Conservation (phyloP, 2,888 invertebrate species). For the Rotaria macrura region DNA sequence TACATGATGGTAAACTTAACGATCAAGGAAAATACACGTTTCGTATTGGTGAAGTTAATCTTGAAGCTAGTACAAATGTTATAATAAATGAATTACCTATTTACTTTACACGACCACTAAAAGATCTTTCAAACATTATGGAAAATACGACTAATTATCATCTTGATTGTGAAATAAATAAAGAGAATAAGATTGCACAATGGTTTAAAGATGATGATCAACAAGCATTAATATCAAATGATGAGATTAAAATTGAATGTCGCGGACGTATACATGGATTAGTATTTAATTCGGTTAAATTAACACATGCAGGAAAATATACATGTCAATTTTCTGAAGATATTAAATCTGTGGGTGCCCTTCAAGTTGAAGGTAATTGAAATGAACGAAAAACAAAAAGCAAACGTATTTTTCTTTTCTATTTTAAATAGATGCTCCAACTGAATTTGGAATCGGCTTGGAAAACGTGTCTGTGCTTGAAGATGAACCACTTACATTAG, state of each 20-base stretch:
- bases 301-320: background rate
- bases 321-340: background rate
- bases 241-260: background rate
- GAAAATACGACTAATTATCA: background rate
- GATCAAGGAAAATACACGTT: constrained; percentile 12
- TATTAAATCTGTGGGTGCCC: background rate
- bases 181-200: constrained; percentile 31
- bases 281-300: background rate
- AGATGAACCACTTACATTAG: constrained; percentile 16
- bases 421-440: background rate
- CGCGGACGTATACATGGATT: background rate
- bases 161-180: constrained; percentile 31
- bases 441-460: background rate
- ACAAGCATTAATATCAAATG: background rate
- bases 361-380: background rate
- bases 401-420: too few species aligned
- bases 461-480: background rate
- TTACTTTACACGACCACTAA: background rate
- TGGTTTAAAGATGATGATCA: constrained; percentile 32
- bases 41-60: background rate
- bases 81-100: background rate
- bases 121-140: background rate
- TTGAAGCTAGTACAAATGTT: background rate
- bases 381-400: too few species aligned
- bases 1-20: background rate